A percentile compares a stretch with the other conserved stretches of the same genome.
Conservation (phyloP, 2,797 vertebrate genomes). For the Halcyon chelicuti region DNA sequence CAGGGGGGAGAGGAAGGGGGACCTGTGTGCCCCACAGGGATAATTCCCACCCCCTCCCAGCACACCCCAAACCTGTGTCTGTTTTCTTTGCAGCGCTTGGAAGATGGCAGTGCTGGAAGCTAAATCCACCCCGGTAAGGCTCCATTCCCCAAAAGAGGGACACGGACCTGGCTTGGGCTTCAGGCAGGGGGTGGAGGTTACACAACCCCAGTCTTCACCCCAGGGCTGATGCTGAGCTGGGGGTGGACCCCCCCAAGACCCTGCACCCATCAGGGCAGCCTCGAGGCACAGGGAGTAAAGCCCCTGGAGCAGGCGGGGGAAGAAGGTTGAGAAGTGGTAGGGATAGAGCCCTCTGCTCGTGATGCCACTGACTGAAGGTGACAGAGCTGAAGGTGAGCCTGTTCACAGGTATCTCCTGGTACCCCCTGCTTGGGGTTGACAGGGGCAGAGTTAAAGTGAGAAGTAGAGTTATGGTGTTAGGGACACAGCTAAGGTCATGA, state of each 20-base stretch:
- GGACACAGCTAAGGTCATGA: not conserved
- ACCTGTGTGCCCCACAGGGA: fast-evolving
- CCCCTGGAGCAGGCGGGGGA: not conserved
- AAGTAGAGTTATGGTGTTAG: not conserved
- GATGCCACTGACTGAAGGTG: not conserved
- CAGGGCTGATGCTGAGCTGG: not conserved
- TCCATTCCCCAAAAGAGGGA: not conserved
- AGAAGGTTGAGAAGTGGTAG: not conserved
- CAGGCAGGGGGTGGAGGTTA: not conserved
- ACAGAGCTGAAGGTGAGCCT: too few relatives aligned
- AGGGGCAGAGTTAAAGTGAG: too few relatives aligned
- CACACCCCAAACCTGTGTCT: not conserved
- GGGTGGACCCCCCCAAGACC: not conserved
- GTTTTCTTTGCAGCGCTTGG: conserved; percentile 87
- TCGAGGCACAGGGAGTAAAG: not conserved
- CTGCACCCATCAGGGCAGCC: fast-evolving
- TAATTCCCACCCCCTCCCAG: not conserved
- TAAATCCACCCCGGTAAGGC: conserved; percentile 88
- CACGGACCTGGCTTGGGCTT: fast-evolving
- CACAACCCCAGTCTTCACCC: not conserved
- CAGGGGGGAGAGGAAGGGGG: not conserved
- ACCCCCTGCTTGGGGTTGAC: not conserved
- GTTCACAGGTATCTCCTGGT: too few relatives aligned
- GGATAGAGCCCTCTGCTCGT: fast-evolving
- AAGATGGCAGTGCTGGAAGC: conserved; percentile 91